phyloP scores from a whole-genome alignment of 2,888 invertebrate genomes.

The Apomyelois bistriatella region DNA sequence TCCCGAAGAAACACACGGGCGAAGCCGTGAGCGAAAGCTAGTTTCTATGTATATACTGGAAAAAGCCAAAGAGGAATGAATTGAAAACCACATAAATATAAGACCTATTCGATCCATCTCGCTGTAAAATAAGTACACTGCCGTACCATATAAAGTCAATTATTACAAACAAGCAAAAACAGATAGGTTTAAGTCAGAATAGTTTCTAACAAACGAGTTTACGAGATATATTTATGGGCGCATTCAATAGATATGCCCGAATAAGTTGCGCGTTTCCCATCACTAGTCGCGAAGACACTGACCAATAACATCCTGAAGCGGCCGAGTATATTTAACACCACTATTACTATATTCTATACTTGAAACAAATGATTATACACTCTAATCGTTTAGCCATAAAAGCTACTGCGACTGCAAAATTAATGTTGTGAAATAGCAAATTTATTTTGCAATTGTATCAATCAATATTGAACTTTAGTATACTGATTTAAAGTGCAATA shows the following conservation, averaged over 20 bases:
- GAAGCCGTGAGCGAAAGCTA: too few species aligned
- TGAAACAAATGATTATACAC: constrained; percentile 15
- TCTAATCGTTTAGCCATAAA: constrained; percentile 12
- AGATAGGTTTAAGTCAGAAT: neutral
- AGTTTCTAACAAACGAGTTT: constrained; percentile 14
- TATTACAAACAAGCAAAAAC: constrained; percentile 10
- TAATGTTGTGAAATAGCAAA: constrained; percentile 25
- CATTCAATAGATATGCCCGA: constrained; percentile 25
- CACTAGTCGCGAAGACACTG: constrained; percentile 64
- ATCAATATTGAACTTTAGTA: constrained; percentile 25
- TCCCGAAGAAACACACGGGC: too few species aligned
- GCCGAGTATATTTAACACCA: constrained; percentile 55
- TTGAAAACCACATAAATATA: neutral
- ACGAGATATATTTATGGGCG: constrained; percentile 23
- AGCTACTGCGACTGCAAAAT: constrained; percentile 22
- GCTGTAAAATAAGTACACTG: constrained; percentile 1
- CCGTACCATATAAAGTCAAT: constrained; percentile 1
- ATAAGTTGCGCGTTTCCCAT: constrained; percentile 36
- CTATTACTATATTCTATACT: constrained; percentile 15
- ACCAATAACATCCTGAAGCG: constrained; percentile 64
- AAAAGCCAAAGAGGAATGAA: neutral
- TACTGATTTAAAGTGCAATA: neutral
- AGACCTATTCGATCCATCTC: neutral
- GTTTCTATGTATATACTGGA: too few species aligned
- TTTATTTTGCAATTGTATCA: constrained; percentile 17